Evolutionary conservation across 2,888 invertebrate species (phyloP).

Genomic region (Ichneumoninae sp.): DNA sequence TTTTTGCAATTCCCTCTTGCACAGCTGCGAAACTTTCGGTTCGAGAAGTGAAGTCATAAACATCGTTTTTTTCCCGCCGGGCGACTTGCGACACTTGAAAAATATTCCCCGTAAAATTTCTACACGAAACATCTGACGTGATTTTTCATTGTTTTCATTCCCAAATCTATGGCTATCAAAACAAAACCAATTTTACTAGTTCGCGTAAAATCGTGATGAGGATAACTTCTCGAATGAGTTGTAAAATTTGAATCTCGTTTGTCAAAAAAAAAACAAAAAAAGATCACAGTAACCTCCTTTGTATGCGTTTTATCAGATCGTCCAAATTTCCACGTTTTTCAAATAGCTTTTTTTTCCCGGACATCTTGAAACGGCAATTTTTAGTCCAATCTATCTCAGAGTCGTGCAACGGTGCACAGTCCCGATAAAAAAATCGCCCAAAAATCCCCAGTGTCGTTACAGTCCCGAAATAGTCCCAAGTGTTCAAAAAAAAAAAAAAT

Average conservation of each 20-base stretch:
- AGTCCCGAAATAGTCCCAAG: slow-evolving; percentile 9
- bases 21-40: slow-evolving; percentile 39
- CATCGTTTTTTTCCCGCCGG: slow-evolving; percentile 26
- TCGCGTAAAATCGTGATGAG: slow-evolving; percentile 33
- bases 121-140: slow-evolving; percentile 39
- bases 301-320: background rate
- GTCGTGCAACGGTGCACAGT: slow-evolving; percentile 33
- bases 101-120: slow-evolving; percentile 48
- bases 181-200: slow-evolving; percentile 23
- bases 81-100: slow-evolving; percentile 54
- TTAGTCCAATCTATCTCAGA: slow-evolving; percentile 41
- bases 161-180: slow-evolving; percentile 43
- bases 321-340: slow-evolving; percentile 2
- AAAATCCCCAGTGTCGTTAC: background rate
- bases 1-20: slow-evolving; percentile 23
- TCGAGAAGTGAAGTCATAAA: slow-evolving; percentile 46
- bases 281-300: background rate
- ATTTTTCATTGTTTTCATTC: slow-evolving; percentile 46
- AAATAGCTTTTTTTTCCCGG: background rate
- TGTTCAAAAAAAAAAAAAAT: background rate
- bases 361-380: slow-evolving; percentile 28
- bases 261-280: background rate
- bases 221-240: slow-evolving; percentile 16
- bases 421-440: slow-evolving; percentile 34
- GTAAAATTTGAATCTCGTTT: slow-evolving; percentile 23